Conservation (phyloP, 2,888 invertebrate species). For the Platycheirus albimanus region DNA sequence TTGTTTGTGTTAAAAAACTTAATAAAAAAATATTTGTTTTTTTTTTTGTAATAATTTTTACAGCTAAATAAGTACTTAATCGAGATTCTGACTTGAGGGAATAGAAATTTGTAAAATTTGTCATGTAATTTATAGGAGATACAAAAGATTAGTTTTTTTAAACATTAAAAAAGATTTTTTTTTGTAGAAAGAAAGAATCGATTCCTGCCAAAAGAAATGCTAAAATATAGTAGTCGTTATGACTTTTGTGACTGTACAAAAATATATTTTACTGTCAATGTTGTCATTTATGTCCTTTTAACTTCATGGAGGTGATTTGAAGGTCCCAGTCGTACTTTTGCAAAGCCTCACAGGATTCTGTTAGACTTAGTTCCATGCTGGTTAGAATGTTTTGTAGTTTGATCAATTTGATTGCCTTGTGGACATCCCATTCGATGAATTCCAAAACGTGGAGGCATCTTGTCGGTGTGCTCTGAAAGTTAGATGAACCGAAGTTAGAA, state of each 20-base stretch:
- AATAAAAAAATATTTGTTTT: constrained; percentile 12
- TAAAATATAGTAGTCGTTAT: constrained; percentile 7
- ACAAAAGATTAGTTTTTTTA: constrained; percentile 20
- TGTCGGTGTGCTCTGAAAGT: constrained; percentile 86
- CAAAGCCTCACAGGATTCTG: constrained; percentile 80
- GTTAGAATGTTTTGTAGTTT: constrained; percentile 81
- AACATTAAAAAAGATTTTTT: constrained; percentile 7
- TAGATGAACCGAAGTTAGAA: neutral
- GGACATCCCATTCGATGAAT: constrained; percentile 93
- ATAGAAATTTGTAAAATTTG: constrained; percentile 41
- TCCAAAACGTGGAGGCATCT: constrained; percentile 92
- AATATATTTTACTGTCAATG: neutral
- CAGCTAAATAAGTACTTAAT: constrained; percentile 75
- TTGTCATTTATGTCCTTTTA: constrained; percentile 76
- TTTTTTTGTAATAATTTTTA: constrained; percentile 30
- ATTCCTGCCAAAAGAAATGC: constrained; percentile 41
- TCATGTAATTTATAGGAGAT: constrained; percentile 48
- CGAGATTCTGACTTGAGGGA: constrained; percentile 75
- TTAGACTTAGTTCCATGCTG: constrained; percentile 78
- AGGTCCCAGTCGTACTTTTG: constrained; percentile 82
- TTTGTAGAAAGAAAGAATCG: constrained; percentile 40
- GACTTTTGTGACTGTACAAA: constrained; percentile 54
- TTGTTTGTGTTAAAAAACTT: constrained; percentile 11
- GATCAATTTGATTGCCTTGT: constrained; percentile 90
- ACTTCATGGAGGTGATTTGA: constrained; percentile 80